These are phyloP conservation scores for Pterobdella sp. DNA, from an alignment of 2,888 invertebrate genomes.

Conservation along the genomic window DNA sequence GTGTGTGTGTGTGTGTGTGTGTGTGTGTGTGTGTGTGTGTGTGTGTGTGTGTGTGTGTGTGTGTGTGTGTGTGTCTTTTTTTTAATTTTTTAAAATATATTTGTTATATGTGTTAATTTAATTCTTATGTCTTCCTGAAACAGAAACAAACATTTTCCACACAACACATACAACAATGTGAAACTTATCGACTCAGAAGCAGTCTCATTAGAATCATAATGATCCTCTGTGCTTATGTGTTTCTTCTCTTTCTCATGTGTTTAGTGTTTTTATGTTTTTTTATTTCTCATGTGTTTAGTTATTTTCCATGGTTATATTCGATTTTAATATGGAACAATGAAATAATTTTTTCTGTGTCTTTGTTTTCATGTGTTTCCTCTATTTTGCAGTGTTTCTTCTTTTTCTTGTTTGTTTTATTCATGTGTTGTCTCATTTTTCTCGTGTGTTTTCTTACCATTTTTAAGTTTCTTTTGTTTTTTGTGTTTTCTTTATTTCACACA, in stretches of 20 bases:
- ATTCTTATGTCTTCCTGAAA: too few relatives aligned
- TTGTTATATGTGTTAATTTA: neutral
- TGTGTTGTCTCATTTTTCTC: neutral
- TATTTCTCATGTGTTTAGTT: too few relatives aligned
- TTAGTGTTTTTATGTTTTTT: neutral
- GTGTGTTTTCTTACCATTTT: too few relatives aligned
- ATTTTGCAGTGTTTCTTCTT: neutral
- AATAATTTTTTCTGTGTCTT: too few relatives aligned
- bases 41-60: constrained; percentile 30
- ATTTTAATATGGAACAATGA: too few relatives aligned
- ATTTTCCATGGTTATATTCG: too few relatives aligned
- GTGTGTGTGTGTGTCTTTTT: constrained; percentile 4
- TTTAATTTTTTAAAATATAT: neutral
- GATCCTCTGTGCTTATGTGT: neutral
- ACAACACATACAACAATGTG: too few relatives aligned
- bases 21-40: constrained; percentile 31
- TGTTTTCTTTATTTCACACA: too few relatives aligned
- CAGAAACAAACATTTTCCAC: too few relatives aligned
- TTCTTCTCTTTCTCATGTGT: neutral
- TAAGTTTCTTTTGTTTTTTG: too few relatives aligned
- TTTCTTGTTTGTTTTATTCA: neutral
- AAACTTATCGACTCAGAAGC: too few relatives aligned
- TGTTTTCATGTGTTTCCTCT: too few relatives aligned
- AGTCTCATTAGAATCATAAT: neutral
- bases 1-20: constrained; percentile 27